Conservation (phyloP, 2,113 vertebrate species). For the Probosciger aterrimus region DNA sequence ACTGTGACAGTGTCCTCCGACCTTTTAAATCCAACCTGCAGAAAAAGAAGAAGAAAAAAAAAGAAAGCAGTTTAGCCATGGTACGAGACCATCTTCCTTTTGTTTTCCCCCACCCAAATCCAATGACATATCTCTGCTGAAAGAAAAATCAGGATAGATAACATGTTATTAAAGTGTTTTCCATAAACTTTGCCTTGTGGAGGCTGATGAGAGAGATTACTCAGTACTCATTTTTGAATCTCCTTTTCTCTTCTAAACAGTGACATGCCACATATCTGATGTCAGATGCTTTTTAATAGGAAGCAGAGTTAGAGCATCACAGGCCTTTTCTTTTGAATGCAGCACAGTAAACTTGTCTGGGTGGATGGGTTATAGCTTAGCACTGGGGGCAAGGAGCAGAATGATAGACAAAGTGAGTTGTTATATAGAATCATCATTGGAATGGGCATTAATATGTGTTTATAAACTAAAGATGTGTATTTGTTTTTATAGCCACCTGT, state of each 20-base stretch:
- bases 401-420: not conserved
- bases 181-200: not conserved
- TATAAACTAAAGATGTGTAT: not conserved
- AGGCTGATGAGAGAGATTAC: not conserved
- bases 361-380: not conserved
- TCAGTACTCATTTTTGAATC: not conserved
- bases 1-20: conserved; percentile 87
- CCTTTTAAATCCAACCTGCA: conserved; percentile 94
- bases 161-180: not conserved
- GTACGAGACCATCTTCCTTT: conserved; percentile 64
- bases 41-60: conserved; percentile 99
- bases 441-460: not conserved
- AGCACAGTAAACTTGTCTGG: not conserved
- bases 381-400: not conserved
- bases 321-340: not conserved
- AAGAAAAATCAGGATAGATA: not conserved
- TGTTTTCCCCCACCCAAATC: not conserved
- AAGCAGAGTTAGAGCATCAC: not conserved
- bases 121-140: not conserved
- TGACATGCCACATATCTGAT: not conserved
- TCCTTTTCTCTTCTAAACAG: not conserved
- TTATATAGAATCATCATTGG: not conserved
- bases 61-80: conserved; percentile 83
- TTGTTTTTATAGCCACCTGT: conserved; percentile 81
- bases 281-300: not conserved